Percentiles rank a stretch among this genome's conserved stretches.
These are phyloP conservation scores for Serranochromis macrocephalus DNA, from an alignment of 2,113 vertebrate species.

Conservation along the genomic window DNA sequence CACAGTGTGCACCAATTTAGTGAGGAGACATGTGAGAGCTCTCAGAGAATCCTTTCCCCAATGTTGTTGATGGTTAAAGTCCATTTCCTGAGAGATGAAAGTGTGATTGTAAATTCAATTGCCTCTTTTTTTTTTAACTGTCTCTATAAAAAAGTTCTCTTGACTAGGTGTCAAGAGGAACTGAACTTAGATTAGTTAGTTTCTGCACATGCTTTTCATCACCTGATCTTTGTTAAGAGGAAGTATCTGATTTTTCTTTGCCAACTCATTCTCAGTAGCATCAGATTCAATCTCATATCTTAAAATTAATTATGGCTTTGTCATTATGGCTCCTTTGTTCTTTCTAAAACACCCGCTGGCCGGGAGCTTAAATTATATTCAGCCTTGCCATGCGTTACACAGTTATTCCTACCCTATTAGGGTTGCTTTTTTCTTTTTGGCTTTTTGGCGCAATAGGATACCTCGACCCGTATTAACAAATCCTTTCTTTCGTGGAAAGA, in stretches of 20 bases:
- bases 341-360: neutral
- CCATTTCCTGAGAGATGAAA: neutral
- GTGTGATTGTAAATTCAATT: neutral
- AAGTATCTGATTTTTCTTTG: neutral
- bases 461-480: constrained; percentile 13
- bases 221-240: neutral
- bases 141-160: neutral
- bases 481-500: constrained; percentile 48
- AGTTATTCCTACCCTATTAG: constrained; percentile 8
- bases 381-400: neutral
- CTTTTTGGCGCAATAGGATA: constrained; percentile 11
- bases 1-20: neutral
- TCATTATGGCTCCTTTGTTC: neutral
- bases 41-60: neutral
- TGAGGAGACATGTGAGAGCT: constrained; percentile 6
- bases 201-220: neutral
- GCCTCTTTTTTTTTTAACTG: neutral
- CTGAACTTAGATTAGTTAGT: neutral
- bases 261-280: neutral
- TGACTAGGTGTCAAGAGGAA: neutral
- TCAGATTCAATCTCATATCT: neutral
- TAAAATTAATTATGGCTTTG: neutral
- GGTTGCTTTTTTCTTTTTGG: constrained; percentile 5
- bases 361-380: neutral
- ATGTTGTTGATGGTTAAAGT: neutral